Evolutionary conservation across 2,797 vertebrate species (phyloP), one percentile per base, ranked within the genome.

Genomic region (Ispidina lecontei): DNA sequence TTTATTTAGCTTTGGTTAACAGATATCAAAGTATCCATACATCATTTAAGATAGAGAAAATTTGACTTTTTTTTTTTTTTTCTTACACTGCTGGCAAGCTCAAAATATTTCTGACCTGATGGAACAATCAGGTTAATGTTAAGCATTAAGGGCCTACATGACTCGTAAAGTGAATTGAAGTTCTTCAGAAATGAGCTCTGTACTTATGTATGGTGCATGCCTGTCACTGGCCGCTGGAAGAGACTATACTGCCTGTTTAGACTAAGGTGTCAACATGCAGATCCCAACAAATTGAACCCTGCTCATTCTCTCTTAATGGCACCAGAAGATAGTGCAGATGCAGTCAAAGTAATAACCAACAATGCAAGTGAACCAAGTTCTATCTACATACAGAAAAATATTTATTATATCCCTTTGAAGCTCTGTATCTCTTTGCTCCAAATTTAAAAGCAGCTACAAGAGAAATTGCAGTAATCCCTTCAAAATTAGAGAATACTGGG

Each of bases 381-480:
- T 49, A 28, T 51, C 49, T 74, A 77, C 3, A 7, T 64, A 31
- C 31, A 60, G 15, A 56, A 70, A 70, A 63, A 17, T 31, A 39
- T 52, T 44, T 2, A 29, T 85, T 92, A 71, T 55, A 44, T 82
- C 18, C 41, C 51, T 1, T 26, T 41, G 44, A 41, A 84, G 33
- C 23, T 73, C n/a, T 41, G 0, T 46, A 13, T 46, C 54, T 84
- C 16, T 82, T 64, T 87, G 14, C 9, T 89, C 12, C 44, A 51
- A 67, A 54, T 73, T 41, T 70, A 60, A 90, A 92, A 76, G 28
- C 39, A 60, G 9, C 67, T 75, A 7, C 35, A 63, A 21, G 33
- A 83, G 59, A 94, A 87, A 63, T 59, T 90, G n/a, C 22, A 59
- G 55, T 51, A 85, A 73, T 55, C 13, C 4, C 84, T 31, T 77